Evolutionary conservation across 2,797 vertebrate species (phyloP).

Genomic region (Lithobates sylvaticus): DNA sequence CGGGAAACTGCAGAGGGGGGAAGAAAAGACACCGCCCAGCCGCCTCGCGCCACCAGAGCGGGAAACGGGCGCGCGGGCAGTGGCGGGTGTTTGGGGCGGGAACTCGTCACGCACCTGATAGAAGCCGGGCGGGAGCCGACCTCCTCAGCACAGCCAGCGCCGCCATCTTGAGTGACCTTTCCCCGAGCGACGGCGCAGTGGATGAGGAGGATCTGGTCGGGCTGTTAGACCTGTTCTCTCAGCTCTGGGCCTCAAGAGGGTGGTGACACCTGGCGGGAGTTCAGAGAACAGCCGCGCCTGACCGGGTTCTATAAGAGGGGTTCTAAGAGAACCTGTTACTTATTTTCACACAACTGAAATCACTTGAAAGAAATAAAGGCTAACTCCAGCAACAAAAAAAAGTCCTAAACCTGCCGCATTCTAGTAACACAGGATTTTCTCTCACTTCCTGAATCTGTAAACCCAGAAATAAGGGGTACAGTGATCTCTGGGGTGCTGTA

Average conservation of each 20-base stretch:
- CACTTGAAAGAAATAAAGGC: too few species aligned
- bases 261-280: conserved; percentile 28
- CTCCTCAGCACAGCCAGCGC: conserved; percentile 12
- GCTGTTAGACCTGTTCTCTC: neutral
- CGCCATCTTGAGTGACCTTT: conserved; percentile 43
- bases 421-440: too few species aligned
- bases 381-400: too few species aligned
- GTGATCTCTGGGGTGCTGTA: too few species aligned
- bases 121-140: conserved; percentile 16
- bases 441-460: too few species aligned
- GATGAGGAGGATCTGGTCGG: neutral
- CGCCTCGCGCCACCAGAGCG: conserved; percentile 12
- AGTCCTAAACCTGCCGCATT: too few species aligned
- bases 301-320: too few species aligned
- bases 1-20: neutral
- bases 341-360: neutral
- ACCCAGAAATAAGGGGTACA: too few species aligned
- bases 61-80: conserved; percentile 17
- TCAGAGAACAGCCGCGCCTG: neutral
- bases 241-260: neutral
- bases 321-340: neutral
- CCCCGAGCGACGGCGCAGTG: neutral
- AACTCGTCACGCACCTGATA: conserved; percentile 32
- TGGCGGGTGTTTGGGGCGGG: conserved; percentile 34
- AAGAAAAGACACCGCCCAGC: too few species aligned